Base-by-base conservation (phyloP, 2,797 vertebrate species). In the Coregonus ussuriensis region DNA sequence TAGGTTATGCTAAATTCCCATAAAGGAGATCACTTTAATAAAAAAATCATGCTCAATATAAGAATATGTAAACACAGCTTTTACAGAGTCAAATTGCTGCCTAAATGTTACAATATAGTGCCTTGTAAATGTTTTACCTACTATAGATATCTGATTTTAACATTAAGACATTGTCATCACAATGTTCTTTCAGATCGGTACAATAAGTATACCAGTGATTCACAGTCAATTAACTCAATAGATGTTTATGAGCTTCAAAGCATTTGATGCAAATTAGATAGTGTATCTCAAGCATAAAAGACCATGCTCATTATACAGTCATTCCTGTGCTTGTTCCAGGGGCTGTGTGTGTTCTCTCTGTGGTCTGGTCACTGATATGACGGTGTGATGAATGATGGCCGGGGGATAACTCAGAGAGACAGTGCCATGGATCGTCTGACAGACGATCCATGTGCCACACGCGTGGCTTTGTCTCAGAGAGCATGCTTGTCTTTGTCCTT, bases 351-450 rank as follows among this genome's bases (percentile, higher is more conserved):
- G 59, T 63, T 63, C 41, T 25, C 70, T 35, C 31, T 35, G 25
- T 35, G 65, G 65, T 14, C 70, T 29, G 21, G 6, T 29, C 71
- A 31, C 59, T 25, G 59, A 25, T 63, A 21, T 87, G 90, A 87
- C 72, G 85, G 83, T 74, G 87, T 89, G 90, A 92, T 92, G 85
- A 87, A 89, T 84, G 88, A 87, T 87, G 37, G 77, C 87, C 79
- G 67, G 35, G 68, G 75, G 59, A 25, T 21, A 13, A 25, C 59
- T 3, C 59, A 25, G 21, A 11, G n/a, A 63, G 59, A 77, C 74
- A 73, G 79, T 85, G 79, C 74, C 82, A 63, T 79, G 85, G 74
- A 80, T 84, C 79, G 74, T 83, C 74, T 82, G 83, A 89, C 82
- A 16, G 71, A 6, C 21, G 11, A 25, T 53, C 47, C 13, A 3